A percentile compares a stretch with the other conserved stretches of the same genome.
Evolutionary conservation across 2,113 vertebrate species (phyloP).

Genomic region (Salminus brasiliensis): DNA sequence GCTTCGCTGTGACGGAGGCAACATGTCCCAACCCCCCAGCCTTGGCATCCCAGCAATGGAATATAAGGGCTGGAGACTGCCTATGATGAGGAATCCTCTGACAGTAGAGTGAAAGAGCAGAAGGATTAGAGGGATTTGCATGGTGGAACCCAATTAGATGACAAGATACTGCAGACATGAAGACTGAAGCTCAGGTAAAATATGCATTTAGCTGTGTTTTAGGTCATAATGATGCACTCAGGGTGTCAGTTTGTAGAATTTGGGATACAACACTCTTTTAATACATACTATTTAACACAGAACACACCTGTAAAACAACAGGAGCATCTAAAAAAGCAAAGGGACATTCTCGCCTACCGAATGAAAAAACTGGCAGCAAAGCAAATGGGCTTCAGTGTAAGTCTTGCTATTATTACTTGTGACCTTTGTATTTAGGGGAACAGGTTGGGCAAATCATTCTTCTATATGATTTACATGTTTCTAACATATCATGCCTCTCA

Average conservation of each 20-base stretch:
- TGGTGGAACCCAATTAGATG: not conserved
- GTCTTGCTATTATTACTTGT: slow-evolving; percentile 26
- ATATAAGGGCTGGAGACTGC: slow-evolving; percentile 52
- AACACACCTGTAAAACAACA: slow-evolving; percentile 66
- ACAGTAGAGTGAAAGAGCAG: not conserved
- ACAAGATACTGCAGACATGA: slow-evolving; percentile 46
- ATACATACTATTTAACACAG: slow-evolving; percentile 50
- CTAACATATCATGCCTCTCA: slow-evolving; percentile 29
- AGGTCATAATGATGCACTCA: not conserved
- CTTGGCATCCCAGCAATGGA: slow-evolving; percentile 37
- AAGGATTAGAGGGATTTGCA: not conserved
- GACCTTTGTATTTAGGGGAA: not conserved
- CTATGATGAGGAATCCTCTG: slow-evolving; percentile 12
- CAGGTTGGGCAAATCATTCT: not conserved
- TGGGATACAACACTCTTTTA: not conserved
- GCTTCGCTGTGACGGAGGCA: slow-evolving; percentile 19
- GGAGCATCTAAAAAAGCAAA: slow-evolving; percentile 68
- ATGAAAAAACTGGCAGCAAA: slow-evolving; percentile 73
- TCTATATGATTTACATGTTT: not conserved
- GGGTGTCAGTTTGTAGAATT: not conserved
- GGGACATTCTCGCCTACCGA: slow-evolving; percentile 68
- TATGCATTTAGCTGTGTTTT: not conserved
- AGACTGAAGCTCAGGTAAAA: slow-evolving; percentile 54
- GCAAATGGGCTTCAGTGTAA: slow-evolving; percentile 73
- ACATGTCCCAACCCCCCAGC: not conserved